These are phyloP conservation scores for Semotilus atromaculatus DNA, from an alignment of 2,797 vertebrate species.

Conservation along the genomic window DNA sequence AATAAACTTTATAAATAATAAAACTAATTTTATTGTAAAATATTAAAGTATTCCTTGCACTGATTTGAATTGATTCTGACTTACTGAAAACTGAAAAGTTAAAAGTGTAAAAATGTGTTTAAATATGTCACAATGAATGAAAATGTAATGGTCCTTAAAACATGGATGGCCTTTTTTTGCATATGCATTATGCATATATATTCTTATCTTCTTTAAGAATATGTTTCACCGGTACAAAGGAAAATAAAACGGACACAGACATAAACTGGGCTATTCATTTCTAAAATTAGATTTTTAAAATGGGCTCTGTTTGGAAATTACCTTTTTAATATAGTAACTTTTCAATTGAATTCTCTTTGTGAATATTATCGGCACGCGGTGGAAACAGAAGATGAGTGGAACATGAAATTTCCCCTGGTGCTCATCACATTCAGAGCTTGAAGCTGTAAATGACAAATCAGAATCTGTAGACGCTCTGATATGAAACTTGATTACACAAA, in stretches of 20 bases:
- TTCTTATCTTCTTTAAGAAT: too few species aligned
- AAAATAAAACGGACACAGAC: slow-evolving; percentile 64
- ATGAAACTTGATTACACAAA: slow-evolving; percentile 23
- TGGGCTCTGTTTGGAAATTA: neutral
- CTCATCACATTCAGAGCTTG: neutral
- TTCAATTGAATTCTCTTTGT: neutral
- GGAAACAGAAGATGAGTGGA: neutral
- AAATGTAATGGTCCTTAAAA: neutral
- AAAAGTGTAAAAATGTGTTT: too few species aligned
- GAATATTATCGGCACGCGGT: neutral
- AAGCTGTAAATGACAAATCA: neutral
- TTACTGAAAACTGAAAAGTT: too few species aligned
- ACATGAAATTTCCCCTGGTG: slow-evolving; percentile 29
- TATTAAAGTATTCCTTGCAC: neutral
- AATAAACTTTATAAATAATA: too few species aligned
- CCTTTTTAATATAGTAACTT: neutral
- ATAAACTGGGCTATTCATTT: slow-evolving; percentile 91
- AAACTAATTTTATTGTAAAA: too few species aligned
- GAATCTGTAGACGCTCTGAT: neutral
- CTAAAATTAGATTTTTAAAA: slow-evolving; percentile 67
- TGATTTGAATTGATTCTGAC: neutral
- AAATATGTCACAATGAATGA: neutral
- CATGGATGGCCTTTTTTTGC: too few species aligned
- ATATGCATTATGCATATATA: too few species aligned
- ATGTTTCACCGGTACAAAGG: slow-evolving; percentile 65